These are phyloP conservation scores for Orius laevigatus DNA, from an alignment of 1,140 invertebrate species.

Conservation along the genomic window DNA sequence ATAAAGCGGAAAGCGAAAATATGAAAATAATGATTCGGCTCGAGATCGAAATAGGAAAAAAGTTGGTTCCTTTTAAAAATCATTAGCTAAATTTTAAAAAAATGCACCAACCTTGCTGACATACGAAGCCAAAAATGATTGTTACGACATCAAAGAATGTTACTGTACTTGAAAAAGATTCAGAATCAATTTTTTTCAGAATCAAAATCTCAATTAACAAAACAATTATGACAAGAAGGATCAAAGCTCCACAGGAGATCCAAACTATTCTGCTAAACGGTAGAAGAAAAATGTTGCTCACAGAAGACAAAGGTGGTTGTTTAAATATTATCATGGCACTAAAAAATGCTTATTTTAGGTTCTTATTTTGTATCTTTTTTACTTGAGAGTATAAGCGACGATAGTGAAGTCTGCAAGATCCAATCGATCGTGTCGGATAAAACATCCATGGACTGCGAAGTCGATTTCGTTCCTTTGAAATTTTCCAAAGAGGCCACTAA, in stretches of 20 bases:
- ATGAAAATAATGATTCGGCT: constrained; percentile 35
- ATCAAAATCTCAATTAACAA: constrained; percentile 11
- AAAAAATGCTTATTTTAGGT: background rate
- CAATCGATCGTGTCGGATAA: constrained; percentile 35
- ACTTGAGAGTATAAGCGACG: constrained; percentile 32
- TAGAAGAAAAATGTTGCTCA: constrained; percentile 39
- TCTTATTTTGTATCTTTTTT: background rate
- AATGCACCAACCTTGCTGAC: constrained; percentile 38
- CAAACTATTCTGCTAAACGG: constrained; percentile 37
- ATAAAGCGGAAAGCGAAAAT: constrained; percentile 37
- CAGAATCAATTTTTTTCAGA: constrained; percentile 9
- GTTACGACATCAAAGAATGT: constrained; percentile 5
- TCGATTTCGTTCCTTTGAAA: constrained; percentile 34
- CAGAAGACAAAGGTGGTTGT: constrained; percentile 22
- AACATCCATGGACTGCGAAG: constrained; percentile 32
- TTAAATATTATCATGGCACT: constrained; percentile 21
- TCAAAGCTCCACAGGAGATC: constrained; percentile 29
- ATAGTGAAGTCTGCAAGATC: constrained; percentile 31
- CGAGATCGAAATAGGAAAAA: constrained; percentile 28
- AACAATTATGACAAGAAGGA: constrained; percentile 14
- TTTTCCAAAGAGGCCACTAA: constrained; percentile 33
- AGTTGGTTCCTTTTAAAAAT: constrained; percentile 1
- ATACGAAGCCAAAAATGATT: constrained; percentile 23
- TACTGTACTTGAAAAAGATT: constrained; percentile 1
- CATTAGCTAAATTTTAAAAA: background rate